These are phyloP conservation scores for Plecotus auritus DNA, from an alignment of 2,113 vertebrate genomes.

Conservation along the genomic window DNA sequence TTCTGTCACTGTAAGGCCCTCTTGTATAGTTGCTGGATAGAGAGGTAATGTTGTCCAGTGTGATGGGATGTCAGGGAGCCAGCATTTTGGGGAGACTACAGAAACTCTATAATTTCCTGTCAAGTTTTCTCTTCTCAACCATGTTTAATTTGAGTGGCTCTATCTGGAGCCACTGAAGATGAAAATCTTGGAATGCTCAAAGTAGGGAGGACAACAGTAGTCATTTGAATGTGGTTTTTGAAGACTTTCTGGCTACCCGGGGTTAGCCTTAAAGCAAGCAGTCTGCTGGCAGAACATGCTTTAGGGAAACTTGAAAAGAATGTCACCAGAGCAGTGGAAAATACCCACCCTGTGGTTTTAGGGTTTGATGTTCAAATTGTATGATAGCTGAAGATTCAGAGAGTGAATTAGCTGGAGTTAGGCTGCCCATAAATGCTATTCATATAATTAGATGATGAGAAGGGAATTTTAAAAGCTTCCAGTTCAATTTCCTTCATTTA, in stretches of 20 bases:
- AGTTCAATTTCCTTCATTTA: slow-evolving; percentile 57
- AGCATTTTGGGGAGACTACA: not conserved
- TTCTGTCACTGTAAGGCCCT: not conserved
- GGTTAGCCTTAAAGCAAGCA: not conserved
- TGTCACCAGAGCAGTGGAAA: slow-evolving; percentile 21
- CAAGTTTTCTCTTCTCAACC: not conserved
- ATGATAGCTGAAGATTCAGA: slow-evolving; percentile 19
- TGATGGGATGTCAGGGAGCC: not conserved
- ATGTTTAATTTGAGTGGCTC: not conserved
- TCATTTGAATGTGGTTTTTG: slow-evolving; percentile 22
- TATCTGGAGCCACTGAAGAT: not conserved
- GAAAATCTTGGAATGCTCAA: not conserved
- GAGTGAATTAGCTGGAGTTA: slow-evolving; percentile 31
- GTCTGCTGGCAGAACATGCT: slow-evolving; percentile 17
- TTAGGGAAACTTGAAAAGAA: slow-evolving; percentile 13
- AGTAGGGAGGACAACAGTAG: not conserved
- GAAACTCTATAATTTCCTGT: not conserved
- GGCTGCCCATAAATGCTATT: slow-evolving; percentile 43
- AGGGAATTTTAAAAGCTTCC: slow-evolving; percentile 61
- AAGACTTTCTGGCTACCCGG: slow-evolving; percentile 25
- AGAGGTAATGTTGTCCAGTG: not conserved
- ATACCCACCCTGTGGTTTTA: slow-evolving; percentile 17
- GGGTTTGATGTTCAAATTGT: slow-evolving; percentile 40
- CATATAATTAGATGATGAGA: slow-evolving; percentile 58
- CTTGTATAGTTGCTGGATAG: not conserved